phyloP scores from a whole-genome alignment of 2,113 vertebrate genomes.

The Puffinus mauretanicus region DNA sequence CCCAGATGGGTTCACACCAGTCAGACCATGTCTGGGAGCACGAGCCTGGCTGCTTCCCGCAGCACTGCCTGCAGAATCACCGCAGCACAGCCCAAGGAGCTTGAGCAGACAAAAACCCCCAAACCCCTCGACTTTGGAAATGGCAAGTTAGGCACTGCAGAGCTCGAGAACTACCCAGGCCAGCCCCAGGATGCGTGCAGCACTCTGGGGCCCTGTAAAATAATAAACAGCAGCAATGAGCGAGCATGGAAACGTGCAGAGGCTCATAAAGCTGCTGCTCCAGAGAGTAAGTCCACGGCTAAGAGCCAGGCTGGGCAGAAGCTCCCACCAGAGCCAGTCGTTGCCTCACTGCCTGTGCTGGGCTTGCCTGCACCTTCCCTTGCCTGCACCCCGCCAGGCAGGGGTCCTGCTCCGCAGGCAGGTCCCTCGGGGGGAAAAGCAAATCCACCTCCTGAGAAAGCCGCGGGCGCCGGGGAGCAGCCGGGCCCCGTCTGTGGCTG shows the following conservation, averaged over 20 bases:
- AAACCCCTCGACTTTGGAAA: neutral
- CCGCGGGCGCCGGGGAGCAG: fast-evolving
- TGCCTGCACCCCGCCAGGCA: neutral
- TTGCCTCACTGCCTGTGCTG: neutral
- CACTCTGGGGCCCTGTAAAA: neutral
- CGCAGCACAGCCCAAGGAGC: neutral
- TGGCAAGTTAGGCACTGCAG: fast-evolving
- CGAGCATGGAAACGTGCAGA: neutral
- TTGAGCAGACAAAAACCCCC: neutral
- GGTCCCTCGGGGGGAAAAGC: fast-evolving
- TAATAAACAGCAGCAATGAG: neutral
- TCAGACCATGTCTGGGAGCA: neutral
- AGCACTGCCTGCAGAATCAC: neutral
- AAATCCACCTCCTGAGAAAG: neutral
- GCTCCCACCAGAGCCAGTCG: fast-evolving
- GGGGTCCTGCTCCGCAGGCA: fast-evolving
- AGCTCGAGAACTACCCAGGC: neutral
- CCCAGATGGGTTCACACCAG: neutral
- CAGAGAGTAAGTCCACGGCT: neutral
- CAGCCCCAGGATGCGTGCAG: neutral
- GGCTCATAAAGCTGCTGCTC: neutral
- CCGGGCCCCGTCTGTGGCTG: neutral
- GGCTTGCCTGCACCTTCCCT: neutral
- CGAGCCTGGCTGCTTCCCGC: neutral
- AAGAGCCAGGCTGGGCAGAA: neutral